Evolutionary conservation across 2,888 invertebrate species (phyloP), one percentile per base, ranked within the genome.

Genomic region (Pandemis corylana): DNA sequence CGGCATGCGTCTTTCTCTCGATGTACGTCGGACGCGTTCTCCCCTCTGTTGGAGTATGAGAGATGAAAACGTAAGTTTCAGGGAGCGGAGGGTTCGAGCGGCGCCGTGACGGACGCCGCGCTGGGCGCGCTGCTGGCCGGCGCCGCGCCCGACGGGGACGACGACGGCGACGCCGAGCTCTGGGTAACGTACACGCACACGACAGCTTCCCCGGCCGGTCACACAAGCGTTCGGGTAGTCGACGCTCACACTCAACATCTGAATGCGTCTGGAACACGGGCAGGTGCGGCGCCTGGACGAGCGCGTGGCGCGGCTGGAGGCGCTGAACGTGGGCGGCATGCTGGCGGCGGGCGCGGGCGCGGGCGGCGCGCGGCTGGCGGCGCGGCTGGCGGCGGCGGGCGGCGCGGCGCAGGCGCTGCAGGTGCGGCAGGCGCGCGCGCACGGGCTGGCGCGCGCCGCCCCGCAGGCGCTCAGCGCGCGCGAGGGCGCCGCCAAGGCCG

Each of bases 321-420:
- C 91, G 71, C 89, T 89, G 96, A 97, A 78, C 96, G 98, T 83
- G 97, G 97, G 82, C 96, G 99, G 95, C 97, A 99, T 75, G 97
- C 87, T 91, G 76, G 90, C 89, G 71, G 93, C 90, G 95, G 93
- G 96, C n/a, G 53, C 53, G 12, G 10, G 10, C 94, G 82, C 97
- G 95, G 87, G 97, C 63, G 97, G 97, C 0, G 96, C 97, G 73
- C 28, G 97, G 97, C 87, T 91, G 76, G 90, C 89, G 71, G 93
- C 90, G 95, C 96, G 78, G 6, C 80, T 94, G 82, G 87, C 97
- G 96, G 95, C 98, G 97, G 46, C 46, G 46, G 88, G 97, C 0
- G 88, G 97, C 0, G 65, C 79, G 75, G 96, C 97, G 90, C 97
- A 97, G n/a, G 96, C 96, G 87, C 95, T 95, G 46, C 95, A 95